Base-by-base conservation (phyloP, 2,888 invertebrate genomes). In the Oscheius sp. region DNA sequence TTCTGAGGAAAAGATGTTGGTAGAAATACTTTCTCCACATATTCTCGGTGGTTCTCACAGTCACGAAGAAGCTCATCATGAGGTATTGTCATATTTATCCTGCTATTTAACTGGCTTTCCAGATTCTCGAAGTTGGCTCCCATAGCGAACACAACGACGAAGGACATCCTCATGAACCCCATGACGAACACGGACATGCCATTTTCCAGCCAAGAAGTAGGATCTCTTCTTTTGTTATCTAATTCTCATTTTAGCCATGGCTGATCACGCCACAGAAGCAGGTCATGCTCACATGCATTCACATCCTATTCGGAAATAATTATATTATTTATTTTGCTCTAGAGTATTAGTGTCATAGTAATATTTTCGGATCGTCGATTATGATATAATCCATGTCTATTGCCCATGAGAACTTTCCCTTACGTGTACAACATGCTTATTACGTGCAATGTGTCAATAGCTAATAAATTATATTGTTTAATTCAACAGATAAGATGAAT, bases 11-110 rank as follows among this genome's bases (percentile, higher is more conserved):
- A 81, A 80, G 43, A 77, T 82, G 63, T 69, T 83, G 7, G 80
- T 85, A 16, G 84, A 84, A 76, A 75, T 83, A 18, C 53, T 83
- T 6, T 83, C 83, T n/a, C 83, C 83, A 16, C 83, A 83, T 49
- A 82, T 83, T 55, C 79, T 83, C 13, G 83, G 83, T 2, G 83
- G 83, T 29, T 81, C 81, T 27, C 83, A 83, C 49, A 80, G 79
- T 61, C 68, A 83, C 69, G 83, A 83, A 66, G 83, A 83, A 63
- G 79, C 77, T 41, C 73, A 80, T 23, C 69, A 80, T n/a, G 77
- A 75, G 21, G 80, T 80, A 21, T n/a, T 7, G 2, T 29, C 21
- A 9, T 5, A 7, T 16, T 7, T 23, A 1, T n/a, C 2, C 35
- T 9, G 43, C 5, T 13, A 3, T n/a, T 35, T 12, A 12, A 1